Evolutionary conservation across 2,888 invertebrate species (phyloP), one percentile per base, ranked within the genome.

Genomic region (Melanargia galathea): DNA sequence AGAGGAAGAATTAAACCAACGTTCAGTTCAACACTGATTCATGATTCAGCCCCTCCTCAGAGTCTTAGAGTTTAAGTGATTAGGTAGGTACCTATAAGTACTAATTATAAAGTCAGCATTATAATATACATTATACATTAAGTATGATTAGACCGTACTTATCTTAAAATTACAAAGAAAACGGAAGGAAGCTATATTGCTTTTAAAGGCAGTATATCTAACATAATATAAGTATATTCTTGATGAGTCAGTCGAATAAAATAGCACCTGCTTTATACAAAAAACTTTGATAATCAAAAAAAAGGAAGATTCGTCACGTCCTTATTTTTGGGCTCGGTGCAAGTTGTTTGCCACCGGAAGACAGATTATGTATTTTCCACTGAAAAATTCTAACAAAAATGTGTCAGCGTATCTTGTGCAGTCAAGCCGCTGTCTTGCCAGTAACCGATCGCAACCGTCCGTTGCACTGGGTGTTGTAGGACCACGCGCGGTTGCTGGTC

Each of bases 211-310:
- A 52, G 51, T 33, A 30, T 30, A 18, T 13, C 52, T 35, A 33
- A 33, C 33, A 18, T 18, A 33, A 51, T 46, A 24, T n/a, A n/a
- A n/a, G n/a, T 35, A 38, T 22, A 55, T 55, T 55, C 16, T 40
- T 55, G 22, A 40, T 55, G 40, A 55, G 55, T 55, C 55, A 55
- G 40, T 55, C 55, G 40, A 55, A 55, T 55, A 55, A 55, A 55
- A 55, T 55, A 55, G 55, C 55, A 55, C 55, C 55, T 40, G 40
- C 26, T 55, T 52, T 52, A 40, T 55, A 35, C 40, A 63, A 46
- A 63, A 48, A 30, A 30, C 4, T 30, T 30, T 30, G 6, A 6
- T 30, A 30, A 30, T 7, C 24, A 30, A 30, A 6, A 30, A 30
- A 30, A 30, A 30, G 30, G 8, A n/a, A n/a, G n/a, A n/a, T n/a